Evolutionary conservation across 2,888 invertebrate genomes (phyloP).

Genomic region (Strigamia crassipes): DNA sequence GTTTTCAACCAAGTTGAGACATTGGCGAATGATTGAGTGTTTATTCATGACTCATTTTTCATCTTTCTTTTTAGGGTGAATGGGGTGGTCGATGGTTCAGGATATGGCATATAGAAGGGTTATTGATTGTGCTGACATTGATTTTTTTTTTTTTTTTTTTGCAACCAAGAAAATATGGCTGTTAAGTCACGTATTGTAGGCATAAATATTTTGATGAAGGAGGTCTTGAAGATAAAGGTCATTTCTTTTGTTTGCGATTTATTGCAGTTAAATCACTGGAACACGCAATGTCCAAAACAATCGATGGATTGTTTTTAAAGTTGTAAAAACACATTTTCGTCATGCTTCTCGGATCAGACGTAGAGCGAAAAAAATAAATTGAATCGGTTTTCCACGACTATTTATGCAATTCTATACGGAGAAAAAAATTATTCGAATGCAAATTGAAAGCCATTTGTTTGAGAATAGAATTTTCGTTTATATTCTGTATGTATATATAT

Average conservation of each 20-base stretch:
- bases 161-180: background rate
- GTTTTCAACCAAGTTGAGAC: constrained; percentile 4
- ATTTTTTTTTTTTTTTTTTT: constrained; percentile 5
- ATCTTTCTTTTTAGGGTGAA: background rate
- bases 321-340: too few species aligned
- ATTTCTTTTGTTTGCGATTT: too few species aligned
- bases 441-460: constrained; percentile 4
- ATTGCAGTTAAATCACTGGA: too few species aligned
- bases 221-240: too few species aligned
- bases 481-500: too few species aligned
- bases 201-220: background rate
- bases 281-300: too few species aligned
- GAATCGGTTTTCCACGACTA: background rate
- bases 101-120: background rate
- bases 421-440: background rate
- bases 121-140: constrained; percentile 10
- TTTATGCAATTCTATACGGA: background rate
- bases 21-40: background rate
- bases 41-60: background rate
- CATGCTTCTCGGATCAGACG: too few species aligned
- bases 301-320: too few species aligned
- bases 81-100: background rate
- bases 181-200: background rate
- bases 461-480: constrained; percentile 1
- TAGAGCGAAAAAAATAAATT: too few species aligned